Evolutionary conservation across 2,113 vertebrate species (phyloP), one percentile per base, ranked within the genome.

Genomic region (Todiramphus saurophagus): DNA sequence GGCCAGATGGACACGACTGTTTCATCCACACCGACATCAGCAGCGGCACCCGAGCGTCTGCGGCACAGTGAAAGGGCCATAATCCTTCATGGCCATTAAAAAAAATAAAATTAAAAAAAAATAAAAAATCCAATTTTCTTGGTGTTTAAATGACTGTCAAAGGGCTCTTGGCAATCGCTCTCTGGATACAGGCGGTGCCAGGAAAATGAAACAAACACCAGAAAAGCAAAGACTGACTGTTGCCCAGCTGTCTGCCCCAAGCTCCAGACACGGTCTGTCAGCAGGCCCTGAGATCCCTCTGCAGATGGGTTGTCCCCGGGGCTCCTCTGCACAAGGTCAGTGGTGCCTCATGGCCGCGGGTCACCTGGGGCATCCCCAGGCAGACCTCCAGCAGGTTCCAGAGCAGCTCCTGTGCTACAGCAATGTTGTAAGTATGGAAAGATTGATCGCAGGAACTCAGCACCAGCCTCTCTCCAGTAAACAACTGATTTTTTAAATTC

Each of bases 321-420:
- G 46, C 78, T 75, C 70, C 46, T n/a, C 56, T 23, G 12, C 4
- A 2, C 41, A 33, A 18, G 50, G 27, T 9, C 30, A 13, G 16
- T 3, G 41, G 72, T 23, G 2, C n/a, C 1, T 1, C 4, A 3
- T 4, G 56, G 64, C 64, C 11, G 14, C 0, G 2, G 56, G n/a
- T 48, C 48, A 41, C 46, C 41, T 46, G 43, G 31, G 25, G 12
- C 16, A 35, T 35, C 67, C 63, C 72, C 39, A 2, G 3, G 41
- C 24, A 62, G 64, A 41, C 41, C n/a, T 27, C 50, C 3, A 14
- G 44, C 46, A 55, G n/a, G 28, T 44, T 17, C 28, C 39, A 8
- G 55, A 35, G 64, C 70, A 48, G 63, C 62, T 55, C 39, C 53
- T 19, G 37, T 23, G 7, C 43, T 33, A 1, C 5, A 13, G 43